These are phyloP conservation scores for Streptopelia turtur DNA, from an alignment of 2,797 vertebrate genomes.

Conservation along the genomic window DNA sequence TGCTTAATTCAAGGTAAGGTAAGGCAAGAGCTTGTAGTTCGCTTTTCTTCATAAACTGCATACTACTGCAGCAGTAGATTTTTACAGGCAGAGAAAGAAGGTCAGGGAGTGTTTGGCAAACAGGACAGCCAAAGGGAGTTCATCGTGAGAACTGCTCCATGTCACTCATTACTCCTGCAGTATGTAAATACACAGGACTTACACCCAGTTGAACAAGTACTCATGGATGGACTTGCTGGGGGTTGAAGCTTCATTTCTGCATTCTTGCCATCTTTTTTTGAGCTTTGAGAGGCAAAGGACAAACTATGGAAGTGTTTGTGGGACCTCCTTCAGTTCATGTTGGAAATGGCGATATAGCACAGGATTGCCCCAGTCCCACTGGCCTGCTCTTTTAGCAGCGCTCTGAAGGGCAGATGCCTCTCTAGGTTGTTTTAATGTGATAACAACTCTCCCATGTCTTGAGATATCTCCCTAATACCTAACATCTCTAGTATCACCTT, in stretches of 20 bases:
- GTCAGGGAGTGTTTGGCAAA: background rate
- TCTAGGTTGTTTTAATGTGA: background rate
- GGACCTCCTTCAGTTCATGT: background rate
- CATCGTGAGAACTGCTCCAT: background rate
- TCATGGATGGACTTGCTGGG: background rate
- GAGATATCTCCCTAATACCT: background rate
- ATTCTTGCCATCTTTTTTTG: background rate
- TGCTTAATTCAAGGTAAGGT: background rate
- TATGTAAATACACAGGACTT: rapidly evolving
- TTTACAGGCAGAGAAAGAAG: background rate
- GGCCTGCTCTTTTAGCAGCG: background rate
- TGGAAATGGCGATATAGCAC: background rate
- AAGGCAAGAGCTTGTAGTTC: background rate
- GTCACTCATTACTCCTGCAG: background rate
- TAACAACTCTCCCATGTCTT: background rate
- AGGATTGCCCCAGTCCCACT: background rate
- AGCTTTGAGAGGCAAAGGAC: background rate
- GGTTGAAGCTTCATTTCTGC: background rate
- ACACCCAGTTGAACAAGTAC: background rate
- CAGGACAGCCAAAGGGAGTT: background rate
- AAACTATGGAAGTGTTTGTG: background rate
- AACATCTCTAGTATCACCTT: background rate
- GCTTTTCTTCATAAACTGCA: background rate
- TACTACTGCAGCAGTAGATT: background rate
- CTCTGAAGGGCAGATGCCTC: background rate